Conservation (phyloP, 2,113 vertebrate species). For the Odobenus rosmarus region DNA sequence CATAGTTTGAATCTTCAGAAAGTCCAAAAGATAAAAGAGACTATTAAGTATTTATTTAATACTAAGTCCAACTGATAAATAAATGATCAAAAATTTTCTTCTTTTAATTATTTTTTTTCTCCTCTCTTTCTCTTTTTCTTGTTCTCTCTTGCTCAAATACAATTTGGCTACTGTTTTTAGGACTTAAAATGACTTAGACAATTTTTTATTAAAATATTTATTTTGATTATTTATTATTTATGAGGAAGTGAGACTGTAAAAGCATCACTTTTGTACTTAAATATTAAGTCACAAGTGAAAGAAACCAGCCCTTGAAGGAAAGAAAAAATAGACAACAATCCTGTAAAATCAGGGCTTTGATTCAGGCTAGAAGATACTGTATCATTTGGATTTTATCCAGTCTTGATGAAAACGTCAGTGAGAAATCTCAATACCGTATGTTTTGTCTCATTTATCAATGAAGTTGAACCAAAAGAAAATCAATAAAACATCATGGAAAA, state of each 20-base stretch:
- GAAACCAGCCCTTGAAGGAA: neutral
- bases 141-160: neutral
- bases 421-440: neutral
- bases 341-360: rapidly evolving
- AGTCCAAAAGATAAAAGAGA: neutral
- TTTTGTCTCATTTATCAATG: slow-evolving; percentile 51
- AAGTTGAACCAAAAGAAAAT: slow-evolving; percentile 3
- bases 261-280: neutral
- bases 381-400: slow-evolving; percentile 6
- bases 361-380: neutral
- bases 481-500: slow-evolving; percentile 32
- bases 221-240: neutral
- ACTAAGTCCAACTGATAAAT: neutral
- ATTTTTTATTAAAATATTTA: neutral
- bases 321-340: neutral
- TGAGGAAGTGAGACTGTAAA: neutral
- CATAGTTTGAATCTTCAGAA: neutral
- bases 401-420: slow-evolving; percentile 35
- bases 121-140: neutral
- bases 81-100: neutral
- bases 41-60: neutral
- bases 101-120: neutral
- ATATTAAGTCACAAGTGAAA: slow-evolving; percentile 1
- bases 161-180: neutral
- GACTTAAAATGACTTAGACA: neutral